Evolutionary conservation across 2,888 invertebrate species (phyloP), one percentile per base, ranked within the genome.

Genomic region (Cerastis leucographa): DNA sequence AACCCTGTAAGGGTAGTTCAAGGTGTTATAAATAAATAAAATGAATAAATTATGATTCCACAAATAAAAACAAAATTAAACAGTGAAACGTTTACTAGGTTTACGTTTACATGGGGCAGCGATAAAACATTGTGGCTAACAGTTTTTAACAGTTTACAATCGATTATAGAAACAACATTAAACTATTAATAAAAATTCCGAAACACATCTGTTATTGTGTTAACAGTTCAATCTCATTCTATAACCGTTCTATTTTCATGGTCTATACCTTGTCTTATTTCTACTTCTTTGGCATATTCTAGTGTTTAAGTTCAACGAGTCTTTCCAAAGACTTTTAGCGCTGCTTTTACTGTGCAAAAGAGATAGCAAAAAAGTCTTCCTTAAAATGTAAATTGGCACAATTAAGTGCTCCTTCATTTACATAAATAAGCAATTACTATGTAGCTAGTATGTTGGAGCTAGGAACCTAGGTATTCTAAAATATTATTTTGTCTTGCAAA

Each of bases 341-440:
- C 62, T 29, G 71, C 59, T 72, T 80, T 79, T 66, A 44, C 67
- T 59, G 68, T 54, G 73, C 68, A 76, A 83, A 62, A 61, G 54
- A 83, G 84, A 85, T 83, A 86, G 49, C 74, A 74, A 86, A 78
- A 80, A 84, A 78, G 66, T 78, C 22, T 74, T 70, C 71, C 29
- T 83, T 83, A 74, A 81, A 81, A 82, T 80, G 82, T 71, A 78
- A 85, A 85, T 85, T 88, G 70, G 61, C 17, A 71, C 51, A 81
- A 78, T 88, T 78, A 81, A 79, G 73, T 67, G 71, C 69, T 66
- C 22, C 67, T 62, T 77, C 74, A 82, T 88, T 87, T 78, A 66
- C 87, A 85, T 87, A 80, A 87, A 73, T 71, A 77, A 59, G 67
- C 76, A 76, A 86, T 87, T 88, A 78, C 65, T 77, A 80, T 77